A percentile compares a stretch with the other conserved stretches of the same genome.
Evolutionary conservation across 1,140 invertebrate species (phyloP).

Genomic region (Hestina assimilis): DNA sequence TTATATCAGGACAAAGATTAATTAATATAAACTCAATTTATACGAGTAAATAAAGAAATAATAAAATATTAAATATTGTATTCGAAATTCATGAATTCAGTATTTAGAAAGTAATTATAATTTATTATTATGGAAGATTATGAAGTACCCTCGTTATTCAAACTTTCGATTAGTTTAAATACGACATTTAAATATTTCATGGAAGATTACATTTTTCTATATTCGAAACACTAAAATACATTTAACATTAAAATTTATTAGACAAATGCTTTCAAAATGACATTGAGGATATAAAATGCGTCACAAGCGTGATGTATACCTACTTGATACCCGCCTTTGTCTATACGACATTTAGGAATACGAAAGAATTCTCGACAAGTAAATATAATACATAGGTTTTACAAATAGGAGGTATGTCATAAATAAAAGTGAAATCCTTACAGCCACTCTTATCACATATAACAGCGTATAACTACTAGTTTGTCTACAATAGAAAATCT

Average conservation of each 20-base stretch:
- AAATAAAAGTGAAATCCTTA: slow-evolving; percentile 51
- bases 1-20: too few species aligned
- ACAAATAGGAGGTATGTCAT: slow-evolving; percentile 1
- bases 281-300: slow-evolving; percentile 50
- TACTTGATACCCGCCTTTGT: slow-evolving; percentile 56
- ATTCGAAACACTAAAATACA: slow-evolving; percentile 42
- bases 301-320: slow-evolving; percentile 53
- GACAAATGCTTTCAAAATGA: slow-evolving; percentile 59
- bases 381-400: slow-evolving; percentile 4
- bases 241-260: slow-evolving; percentile 48
- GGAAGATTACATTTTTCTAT: slow-evolving; percentile 43
- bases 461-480: slow-evolving; percentile 63
- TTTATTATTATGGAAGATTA: background rate
- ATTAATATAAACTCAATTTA: too few species aligned
- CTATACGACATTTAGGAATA: slow-evolving; percentile 45
- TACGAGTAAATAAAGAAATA: too few species aligned
- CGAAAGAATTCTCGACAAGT: slow-evolving; percentile 3
- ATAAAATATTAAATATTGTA: too few species aligned
- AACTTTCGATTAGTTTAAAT: slow-evolving; percentile 13
- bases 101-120: too few species aligned
- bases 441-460: slow-evolving; percentile 76
- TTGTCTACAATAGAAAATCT: slow-evolving; percentile 75
- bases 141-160: background rate
- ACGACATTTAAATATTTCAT: slow-evolving; percentile 18
- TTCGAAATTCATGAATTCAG: too few species aligned